Percentiles rank a stretch among this genome's conserved stretches.
These are phyloP conservation scores for Phalacrocorax aristotelis DNA, from an alignment of 2,113 vertebrate genomes.

Conservation along the genomic window DNA sequence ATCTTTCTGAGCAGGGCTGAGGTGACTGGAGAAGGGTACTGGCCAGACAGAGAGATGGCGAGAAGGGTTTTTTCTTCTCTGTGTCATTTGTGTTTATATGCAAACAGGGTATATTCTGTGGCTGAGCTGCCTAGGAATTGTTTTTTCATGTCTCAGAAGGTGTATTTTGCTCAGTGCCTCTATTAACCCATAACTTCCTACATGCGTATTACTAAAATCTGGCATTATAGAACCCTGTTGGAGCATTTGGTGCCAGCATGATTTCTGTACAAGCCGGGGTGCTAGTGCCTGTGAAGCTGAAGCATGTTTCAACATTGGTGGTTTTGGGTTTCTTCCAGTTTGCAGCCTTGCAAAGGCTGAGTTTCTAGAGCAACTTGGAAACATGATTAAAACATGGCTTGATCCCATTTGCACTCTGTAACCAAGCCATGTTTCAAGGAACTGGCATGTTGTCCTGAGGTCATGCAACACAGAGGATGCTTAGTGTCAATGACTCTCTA, in stretches of 20 bases:
- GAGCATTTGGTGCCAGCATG: not conserved
- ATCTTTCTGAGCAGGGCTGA: not conserved
- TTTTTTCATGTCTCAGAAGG: not conserved
- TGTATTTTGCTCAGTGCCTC: not conserved
- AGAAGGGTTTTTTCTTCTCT: not conserved
- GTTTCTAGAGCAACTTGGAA: not conserved
- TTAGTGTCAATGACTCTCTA: not conserved
- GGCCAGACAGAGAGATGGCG: not conserved
- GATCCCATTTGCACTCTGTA: slow-evolving; percentile 38
- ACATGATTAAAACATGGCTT: slow-evolving; percentile 6
- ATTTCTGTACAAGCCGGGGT: not conserved
- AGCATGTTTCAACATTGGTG: not conserved
- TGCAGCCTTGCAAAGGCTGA: not conserved
- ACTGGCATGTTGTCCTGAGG: slow-evolving; percentile 29
- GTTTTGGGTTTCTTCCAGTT: not conserved
- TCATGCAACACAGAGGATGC: not conserved
- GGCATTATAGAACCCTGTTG: not conserved
- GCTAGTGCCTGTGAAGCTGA: not conserved
- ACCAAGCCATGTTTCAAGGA: slow-evolving; percentile 8
- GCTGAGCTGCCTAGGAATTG: not conserved
- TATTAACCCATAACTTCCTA: not conserved
- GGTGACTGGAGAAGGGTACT: not conserved
- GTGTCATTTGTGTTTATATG: not conserved
- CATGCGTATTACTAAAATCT: not conserved
- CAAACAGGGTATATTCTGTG: rapidly evolving